Base-by-base conservation (phyloP, 2,113 vertebrate species). In the Petrocephalus zakoni region DNA sequence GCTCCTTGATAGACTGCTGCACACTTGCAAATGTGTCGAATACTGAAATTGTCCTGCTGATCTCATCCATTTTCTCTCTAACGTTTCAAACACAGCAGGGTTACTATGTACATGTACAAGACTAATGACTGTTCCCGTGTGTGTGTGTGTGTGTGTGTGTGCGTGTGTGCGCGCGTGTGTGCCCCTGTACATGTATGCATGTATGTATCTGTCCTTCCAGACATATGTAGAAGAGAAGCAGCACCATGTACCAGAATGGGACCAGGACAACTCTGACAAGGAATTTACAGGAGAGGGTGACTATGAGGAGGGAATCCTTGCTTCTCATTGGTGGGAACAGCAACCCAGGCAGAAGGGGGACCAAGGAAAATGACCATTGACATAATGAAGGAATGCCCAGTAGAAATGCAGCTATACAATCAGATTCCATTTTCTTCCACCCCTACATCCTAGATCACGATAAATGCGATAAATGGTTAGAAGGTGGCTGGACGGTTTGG, bases 261-360 rank as follows among this genome's bases (percentile, higher is more conserved):
- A 47, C 42, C 46, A 21, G n/a, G 87, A 87, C 87, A n/a, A 49
- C n/a, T 75, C 87, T 29, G 87, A 53, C 42, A 25, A n/a, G 4
- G 61, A 87, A 29, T 87, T 87, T 19, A n/a, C 64, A 72, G 87
- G 87, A 22, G 61, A 87, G 46, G 64, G 87, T 17, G 61, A 87
- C 87, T 87, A 87, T n/a, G 64, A 87, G n/a, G 87, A 87, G 64
- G 61, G 46, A n/a, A 87, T 87, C n/a, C 47, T 72, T 13, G 61
- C 87, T 25, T 72, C 87, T 9, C 58, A 51, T 25, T 72, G 46
- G 46, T 72, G 47, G 61, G 46, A 87, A 61, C 61, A 87, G 61
- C 61, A 34, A 17, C 87, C 87, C 61, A 87, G 15, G n/a, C 87
- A 87, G 64, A 75, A 34, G 17, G 87, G 61, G 9, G 64, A 87